Base-by-base conservation (phyloP, 2,797 vertebrate genomes). In the Limosa lapponica region DNA sequence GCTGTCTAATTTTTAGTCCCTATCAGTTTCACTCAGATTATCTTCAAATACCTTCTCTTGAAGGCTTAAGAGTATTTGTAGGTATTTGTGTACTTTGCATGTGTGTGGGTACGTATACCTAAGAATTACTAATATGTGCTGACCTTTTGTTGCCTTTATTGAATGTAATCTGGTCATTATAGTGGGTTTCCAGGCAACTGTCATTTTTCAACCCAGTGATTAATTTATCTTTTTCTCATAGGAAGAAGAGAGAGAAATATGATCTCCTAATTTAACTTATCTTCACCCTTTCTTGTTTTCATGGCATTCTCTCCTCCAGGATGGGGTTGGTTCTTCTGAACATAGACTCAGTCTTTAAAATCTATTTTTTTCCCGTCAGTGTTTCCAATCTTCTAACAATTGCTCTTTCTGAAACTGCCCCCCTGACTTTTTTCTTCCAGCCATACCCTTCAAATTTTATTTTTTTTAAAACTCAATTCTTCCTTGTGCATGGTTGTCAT, bases 101-200 rank as follows among this genome's bases (percentile, higher is more conserved):
- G 20, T 5, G 0, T 34, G 24, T 39, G 49, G 32, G 16, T 30
- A 23, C 13, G 39, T 37, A 16, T 65, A 17, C 1, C 0, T 49
- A 51, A 55, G 57, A 46, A 41, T 27, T 95, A 32, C 19, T 46
- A 54, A 44, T 8, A 28, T 64, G 22, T 62, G 57, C 34, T 89
- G 93, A 73, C 59, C 73, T 95, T 91, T 27, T 70, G 13, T 41
- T 79, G 71, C 66, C 44, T 48, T 80, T 82, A 87, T 70, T 92
- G 94, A 82, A 71, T 65, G 44, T 80, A 74, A 70, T 77, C 51
- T 84, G 73, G 77, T 65, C 6, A 1, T 64, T 77, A 51, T 32
- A 34, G 32, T 15, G 49, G 32, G 73, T 90, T 94, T 90, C 91
- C 74, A 93, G 82, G 74, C 83, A 95, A 87, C 82, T 61, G 67